Conservation (phyloP, 1,140 invertebrate species). For the Listronotus bonariensis region DNA sequence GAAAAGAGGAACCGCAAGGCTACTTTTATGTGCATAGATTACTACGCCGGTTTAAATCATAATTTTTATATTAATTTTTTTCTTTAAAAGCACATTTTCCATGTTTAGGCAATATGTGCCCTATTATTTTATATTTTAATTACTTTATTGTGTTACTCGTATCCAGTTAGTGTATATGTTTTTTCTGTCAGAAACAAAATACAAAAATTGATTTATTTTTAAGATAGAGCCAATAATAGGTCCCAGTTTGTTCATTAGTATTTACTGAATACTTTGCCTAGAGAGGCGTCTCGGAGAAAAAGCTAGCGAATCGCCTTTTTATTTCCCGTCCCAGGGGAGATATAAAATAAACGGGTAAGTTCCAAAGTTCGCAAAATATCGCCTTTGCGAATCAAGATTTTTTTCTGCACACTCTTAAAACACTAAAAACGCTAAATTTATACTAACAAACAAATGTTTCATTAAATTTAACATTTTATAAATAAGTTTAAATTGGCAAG, state of each 20-base stretch:
- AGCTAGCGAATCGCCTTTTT: conserved; percentile 37
- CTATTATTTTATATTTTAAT: too few species aligned
- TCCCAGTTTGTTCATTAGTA: conserved; percentile 41
- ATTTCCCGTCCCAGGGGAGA: conserved; percentile 27
- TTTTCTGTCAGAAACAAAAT: conserved; percentile 14
- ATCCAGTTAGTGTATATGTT: too few species aligned
- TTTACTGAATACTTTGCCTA: conserved; percentile 40
- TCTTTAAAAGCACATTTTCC: too few species aligned
- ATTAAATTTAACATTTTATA: too few species aligned
- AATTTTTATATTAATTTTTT: too few species aligned
- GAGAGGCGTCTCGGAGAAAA: conserved; percentile 36
- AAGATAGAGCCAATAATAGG: conserved; percentile 38
- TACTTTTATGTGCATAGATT: too few species aligned
- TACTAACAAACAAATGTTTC: too few species aligned
- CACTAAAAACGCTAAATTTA: background rate
- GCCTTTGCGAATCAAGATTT: conserved; percentile 32
- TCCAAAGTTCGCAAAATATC: conserved; percentile 35
- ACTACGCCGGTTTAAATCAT: too few species aligned
- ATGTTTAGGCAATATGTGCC: too few species aligned
- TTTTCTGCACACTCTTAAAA: background rate
- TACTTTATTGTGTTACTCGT: too few species aligned
- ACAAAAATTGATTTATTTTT: conserved; percentile 37
- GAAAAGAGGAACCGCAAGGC: too few species aligned
- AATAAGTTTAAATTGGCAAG: too few species aligned
- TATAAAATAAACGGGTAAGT: conserved; percentile 39